Conservation (phyloP, 2,888 invertebrate species). For the Callimorpha dominula region DNA sequence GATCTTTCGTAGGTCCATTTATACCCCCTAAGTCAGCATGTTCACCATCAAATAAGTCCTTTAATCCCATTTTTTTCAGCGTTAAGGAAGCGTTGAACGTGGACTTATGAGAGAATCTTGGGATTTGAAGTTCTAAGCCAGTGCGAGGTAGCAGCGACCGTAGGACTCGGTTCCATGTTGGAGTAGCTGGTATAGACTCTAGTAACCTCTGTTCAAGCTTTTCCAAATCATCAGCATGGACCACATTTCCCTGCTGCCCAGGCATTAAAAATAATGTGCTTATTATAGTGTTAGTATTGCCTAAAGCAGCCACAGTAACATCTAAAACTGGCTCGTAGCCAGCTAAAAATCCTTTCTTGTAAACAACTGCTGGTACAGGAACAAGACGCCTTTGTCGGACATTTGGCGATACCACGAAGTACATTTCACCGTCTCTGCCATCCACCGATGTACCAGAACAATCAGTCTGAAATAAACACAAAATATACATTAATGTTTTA, state of each 20-base stretch:
- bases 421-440: constrained; percentile 94
- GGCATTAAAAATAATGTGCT: constrained; percentile 94
- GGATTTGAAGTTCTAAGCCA: constrained; percentile 93
- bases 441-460: constrained; percentile 91
- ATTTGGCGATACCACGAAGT: constrained; percentile 93
- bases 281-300: constrained; percentile 89
- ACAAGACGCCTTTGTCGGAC: constrained; percentile 92
- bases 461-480: constrained; percentile 89
- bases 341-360: constrained; percentile 91
- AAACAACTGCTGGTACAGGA: constrained; percentile 94
- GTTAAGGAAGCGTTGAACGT: constrained; percentile 93
- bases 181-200: constrained; percentile 89
- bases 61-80: constrained; percentile 92
- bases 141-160: constrained; percentile 91
- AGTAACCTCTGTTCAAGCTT: constrained; percentile 90
- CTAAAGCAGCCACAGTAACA: constrained; percentile 93
- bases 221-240: constrained; percentile 92
- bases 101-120: constrained; percentile 93
- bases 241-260: constrained; percentile 93
- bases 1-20: constrained; percentile 92
- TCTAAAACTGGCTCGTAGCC: constrained; percentile 95
- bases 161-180: constrained; percentile 91
- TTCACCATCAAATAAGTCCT: constrained; percentile 91
- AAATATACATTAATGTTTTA: constrained; percentile 17
- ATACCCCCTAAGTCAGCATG: constrained; percentile 94